phyloP scores from a whole-genome alignment of 2,113 vertebrate species.

The Rhinopomastus cyanomelas region DNA sequence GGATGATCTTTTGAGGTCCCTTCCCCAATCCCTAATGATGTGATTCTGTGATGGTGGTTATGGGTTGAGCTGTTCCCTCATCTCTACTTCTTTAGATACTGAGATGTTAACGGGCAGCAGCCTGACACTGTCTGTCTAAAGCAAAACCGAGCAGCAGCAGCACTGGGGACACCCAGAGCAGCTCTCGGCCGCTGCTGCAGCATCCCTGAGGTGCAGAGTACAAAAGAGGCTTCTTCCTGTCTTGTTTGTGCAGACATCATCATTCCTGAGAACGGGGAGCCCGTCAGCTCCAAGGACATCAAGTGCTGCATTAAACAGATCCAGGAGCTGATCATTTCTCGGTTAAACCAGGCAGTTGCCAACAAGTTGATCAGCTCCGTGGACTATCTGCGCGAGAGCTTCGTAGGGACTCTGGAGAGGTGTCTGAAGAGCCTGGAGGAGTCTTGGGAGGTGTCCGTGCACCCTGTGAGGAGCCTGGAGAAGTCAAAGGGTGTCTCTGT shows the following conservation, averaged over 20 bases:
- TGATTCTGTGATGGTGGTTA: no score
- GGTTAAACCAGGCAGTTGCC: conserved; percentile 93
- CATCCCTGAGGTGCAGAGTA: no score
- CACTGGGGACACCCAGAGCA: no score
- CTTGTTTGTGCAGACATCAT: conserved; percentile 82
- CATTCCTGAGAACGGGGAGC: conserved; percentile 89
- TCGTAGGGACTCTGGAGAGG: conserved; percentile 93
- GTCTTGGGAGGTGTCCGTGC: conserved; percentile 80
- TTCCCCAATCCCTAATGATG: no score
- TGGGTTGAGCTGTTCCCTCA: no score
- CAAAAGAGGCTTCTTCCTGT: background rate
- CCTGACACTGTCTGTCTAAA: no score
- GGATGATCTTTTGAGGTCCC: no score
- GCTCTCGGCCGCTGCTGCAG: no score
- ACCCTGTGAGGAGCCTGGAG: conserved; percentile 80
- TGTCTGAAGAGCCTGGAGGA: conserved; percentile 95
- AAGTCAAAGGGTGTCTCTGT: conserved; percentile 80
- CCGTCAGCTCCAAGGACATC: conserved; percentile 88
- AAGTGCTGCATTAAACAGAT: conserved; percentile 95
- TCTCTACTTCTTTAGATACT: background rate
- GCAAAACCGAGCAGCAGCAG: no score
- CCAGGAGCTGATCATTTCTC: conserved; percentile 92
- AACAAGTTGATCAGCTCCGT: conserved; percentile 96
- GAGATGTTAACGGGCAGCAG: no score
- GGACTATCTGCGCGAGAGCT: conserved; percentile 96